A percentile compares a stretch with the other conserved stretches of the same genome.
Conservation (phyloP, 2,888 invertebrate species). For the Tenthredo amoena region DNA sequence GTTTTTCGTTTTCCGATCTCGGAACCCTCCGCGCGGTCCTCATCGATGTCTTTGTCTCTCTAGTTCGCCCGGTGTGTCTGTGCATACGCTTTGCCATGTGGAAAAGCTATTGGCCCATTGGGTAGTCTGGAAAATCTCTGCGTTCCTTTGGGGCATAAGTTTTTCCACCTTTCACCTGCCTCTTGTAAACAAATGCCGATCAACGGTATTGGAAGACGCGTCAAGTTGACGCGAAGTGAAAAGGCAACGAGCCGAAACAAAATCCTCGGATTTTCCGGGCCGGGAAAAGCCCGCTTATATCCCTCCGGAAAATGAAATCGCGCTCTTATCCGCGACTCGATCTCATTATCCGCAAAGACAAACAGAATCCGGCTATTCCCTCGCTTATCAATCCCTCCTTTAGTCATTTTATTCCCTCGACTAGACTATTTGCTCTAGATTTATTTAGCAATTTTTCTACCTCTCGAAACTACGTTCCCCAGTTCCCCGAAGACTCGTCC, state of each 20-base stretch:
- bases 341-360: conserved; percentile 46
- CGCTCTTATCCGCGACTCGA: conserved; percentile 17
- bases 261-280: background rate
- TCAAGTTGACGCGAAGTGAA: conserved; percentile 41
- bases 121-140: conserved; percentile 23
- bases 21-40: background rate
- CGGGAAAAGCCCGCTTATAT: background rate
- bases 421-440: background rate
- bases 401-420: conserved; percentile 48
- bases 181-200: conserved; percentile 53
- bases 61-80: background rate
- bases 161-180: conserved; percentile 25
- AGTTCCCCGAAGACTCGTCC: too few species aligned
- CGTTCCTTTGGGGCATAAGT: conserved; percentile 38
- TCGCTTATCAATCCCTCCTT: background rate
- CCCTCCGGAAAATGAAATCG: conserved; percentile 1
- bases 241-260: background rate
- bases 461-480: background rate
- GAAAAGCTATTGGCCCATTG: conserved; percentile 42
- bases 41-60: conserved; percentile 36
- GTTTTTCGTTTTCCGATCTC: conserved; percentile 50
- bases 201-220: conserved; percentile 48
- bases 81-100: background rate
- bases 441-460: background rate
- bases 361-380: conserved; percentile 3